Evolutionary conservation across 2,797 vertebrate genomes (phyloP).

Genomic region (Diceros bicornis): DNA sequence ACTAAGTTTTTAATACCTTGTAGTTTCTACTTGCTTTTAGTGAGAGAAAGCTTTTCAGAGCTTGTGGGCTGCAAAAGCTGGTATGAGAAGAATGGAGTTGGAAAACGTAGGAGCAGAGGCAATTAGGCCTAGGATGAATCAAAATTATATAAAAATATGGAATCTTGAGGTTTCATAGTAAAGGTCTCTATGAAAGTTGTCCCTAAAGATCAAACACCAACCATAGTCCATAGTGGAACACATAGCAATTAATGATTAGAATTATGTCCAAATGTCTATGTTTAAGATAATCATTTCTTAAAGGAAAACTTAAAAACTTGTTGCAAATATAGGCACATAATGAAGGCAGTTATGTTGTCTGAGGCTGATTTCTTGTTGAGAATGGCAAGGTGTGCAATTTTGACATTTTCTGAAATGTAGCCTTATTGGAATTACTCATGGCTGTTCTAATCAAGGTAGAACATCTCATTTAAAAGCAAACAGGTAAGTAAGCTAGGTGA

Average conservation of each 20-base stretch:
- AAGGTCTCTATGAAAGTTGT: background rate
- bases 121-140: background rate
- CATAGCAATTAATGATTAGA: background rate
- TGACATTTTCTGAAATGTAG: conserved; percentile 47
- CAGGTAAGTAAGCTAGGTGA: background rate
- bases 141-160: background rate
- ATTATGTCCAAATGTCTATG: background rate
- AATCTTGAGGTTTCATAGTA: background rate
- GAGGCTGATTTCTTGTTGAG: background rate
- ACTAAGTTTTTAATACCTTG: background rate
- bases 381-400: background rate
- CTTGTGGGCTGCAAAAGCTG: background rate
- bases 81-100: background rate
- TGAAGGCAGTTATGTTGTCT: background rate
- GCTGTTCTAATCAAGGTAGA: background rate
- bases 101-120: background rate
- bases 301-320: background rate
- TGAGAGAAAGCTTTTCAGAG: background rate
- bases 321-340: background rate
- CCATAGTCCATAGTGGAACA: background rate
- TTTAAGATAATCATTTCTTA: conserved; percentile 9
- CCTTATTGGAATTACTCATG: background rate
- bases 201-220: background rate
- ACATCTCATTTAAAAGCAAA: conserved; percentile 26
- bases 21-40: background rate